Evolutionary conservation across 2,797 vertebrate species (phyloP).

Genomic region (Furcifer pardalis): DNA sequence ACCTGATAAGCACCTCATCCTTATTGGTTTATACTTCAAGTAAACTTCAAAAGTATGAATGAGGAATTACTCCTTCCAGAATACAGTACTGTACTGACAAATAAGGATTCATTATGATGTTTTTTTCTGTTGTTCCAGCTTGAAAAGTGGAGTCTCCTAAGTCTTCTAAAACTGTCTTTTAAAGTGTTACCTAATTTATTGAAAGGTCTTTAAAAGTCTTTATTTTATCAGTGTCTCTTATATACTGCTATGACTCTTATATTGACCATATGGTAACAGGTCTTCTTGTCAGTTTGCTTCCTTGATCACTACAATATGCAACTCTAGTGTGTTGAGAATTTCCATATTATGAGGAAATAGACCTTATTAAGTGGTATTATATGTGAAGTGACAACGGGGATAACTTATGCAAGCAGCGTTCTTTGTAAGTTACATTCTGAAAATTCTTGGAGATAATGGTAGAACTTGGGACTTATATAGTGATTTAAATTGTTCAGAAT

Average conservation of each 20-base stretch:
- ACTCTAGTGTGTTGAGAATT: not conserved
- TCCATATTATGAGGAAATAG: not conserved
- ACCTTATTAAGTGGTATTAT: not conserved
- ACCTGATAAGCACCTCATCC: not conserved
- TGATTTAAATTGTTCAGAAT: not conserved
- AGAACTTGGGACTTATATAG: not conserved
- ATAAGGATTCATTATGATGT: not conserved
- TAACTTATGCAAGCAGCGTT: not conserved
- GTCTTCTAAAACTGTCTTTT: not conserved
- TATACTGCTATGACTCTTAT: not conserved
- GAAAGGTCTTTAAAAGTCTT: not conserved
- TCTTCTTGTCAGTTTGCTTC: not conserved
- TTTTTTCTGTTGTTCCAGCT: not conserved
- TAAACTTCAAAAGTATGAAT: not conserved
- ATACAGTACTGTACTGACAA: not conserved
- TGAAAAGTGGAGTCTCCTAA: not conserved
- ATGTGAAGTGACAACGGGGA: not conserved
- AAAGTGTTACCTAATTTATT: not conserved
- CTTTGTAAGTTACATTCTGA: not conserved
- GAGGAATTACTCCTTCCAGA: not conserved
- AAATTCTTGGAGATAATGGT: slow-evolving; percentile 33
- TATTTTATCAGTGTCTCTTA: not conserved
- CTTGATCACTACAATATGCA: not conserved
- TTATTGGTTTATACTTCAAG: not conserved
- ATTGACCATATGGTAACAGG: not conserved